Percentiles rank a stretch among this genome's conserved stretches.
Conservation (phyloP, 2,888 invertebrate species). For the Melipona beecheii region DNA sequence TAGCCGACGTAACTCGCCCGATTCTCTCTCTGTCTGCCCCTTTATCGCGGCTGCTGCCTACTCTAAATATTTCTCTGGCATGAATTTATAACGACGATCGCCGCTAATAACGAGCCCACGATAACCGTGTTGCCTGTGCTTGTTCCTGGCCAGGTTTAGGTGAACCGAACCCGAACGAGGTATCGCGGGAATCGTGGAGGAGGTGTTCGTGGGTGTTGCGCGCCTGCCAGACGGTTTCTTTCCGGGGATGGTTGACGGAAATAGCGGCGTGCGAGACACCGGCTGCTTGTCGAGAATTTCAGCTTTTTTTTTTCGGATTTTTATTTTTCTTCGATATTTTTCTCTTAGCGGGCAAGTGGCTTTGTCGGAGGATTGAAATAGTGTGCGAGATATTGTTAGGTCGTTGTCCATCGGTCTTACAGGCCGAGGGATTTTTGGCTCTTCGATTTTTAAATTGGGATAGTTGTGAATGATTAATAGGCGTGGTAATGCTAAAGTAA, state of each 20-base stretch:
- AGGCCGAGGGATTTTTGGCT: no score
- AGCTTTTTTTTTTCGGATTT: no score
- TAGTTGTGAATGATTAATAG: no score
- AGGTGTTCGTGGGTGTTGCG: background rate
- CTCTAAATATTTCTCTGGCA: constrained; percentile 78
- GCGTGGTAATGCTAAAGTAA: no score
- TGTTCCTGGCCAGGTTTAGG: constrained; percentile 17
- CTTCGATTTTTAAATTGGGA: no score
- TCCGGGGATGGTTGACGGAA: background rate
- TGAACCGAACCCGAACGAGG: background rate
- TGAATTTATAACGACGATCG: constrained; percentile 75
- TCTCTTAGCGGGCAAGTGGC: no score
- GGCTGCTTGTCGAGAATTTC: no score
- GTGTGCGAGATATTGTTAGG: no score
- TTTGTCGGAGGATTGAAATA: no score
- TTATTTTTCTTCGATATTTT: no score
- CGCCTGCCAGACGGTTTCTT: background rate
- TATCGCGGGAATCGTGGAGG: background rate
- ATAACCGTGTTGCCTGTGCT: constrained; percentile 35
- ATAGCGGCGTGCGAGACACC: no score
- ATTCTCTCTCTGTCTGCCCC: constrained; percentile 21
- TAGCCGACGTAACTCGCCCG: constrained; percentile 38
- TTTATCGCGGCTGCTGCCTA: constrained; percentile 75
- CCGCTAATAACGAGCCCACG: constrained; percentile 65
- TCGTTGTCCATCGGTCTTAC: no score